phyloP scores from a whole-genome alignment of 1,140 invertebrate species.

The Drosophila triauraria region DNA sequence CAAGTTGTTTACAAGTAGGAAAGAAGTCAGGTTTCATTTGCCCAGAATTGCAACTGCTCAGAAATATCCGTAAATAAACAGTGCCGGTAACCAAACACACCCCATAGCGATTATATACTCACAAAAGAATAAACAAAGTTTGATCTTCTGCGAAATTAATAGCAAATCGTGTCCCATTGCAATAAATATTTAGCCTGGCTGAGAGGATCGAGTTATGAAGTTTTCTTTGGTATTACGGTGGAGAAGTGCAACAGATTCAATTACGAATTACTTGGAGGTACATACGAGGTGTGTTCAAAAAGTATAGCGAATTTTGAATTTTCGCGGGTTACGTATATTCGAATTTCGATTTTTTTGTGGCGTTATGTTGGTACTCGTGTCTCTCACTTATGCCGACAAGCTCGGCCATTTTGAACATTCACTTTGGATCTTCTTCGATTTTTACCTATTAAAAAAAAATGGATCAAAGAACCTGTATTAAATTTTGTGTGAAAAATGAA shows the following conservation, averaged over 20 bases:
- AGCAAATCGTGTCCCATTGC: not conserved
- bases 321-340: too few species aligned
- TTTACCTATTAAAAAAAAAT: too few species aligned
- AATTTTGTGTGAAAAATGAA: too few species aligned
- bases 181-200: constrained; percentile 3
- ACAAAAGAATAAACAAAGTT: not conserved
- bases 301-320: too few species aligned
- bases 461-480: too few species aligned
- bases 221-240: not conserved
- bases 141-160: constrained; percentile 2
- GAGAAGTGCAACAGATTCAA: not conserved
- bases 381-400: too few species aligned
- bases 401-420: too few species aligned
- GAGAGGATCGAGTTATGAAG: not conserved
- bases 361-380: too few species aligned
- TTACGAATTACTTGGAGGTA: constrained; percentile 8
- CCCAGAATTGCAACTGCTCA: not conserved
- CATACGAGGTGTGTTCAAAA: not conserved
- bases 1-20: not conserved
- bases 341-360: too few species aligned
- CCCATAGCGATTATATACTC: not conserved
- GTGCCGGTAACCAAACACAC: not conserved
- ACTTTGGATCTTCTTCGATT: too few species aligned
- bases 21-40: not conserved
- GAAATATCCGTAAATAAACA: constrained; percentile 1